phyloP scores from a whole-genome alignment of 2,113 vertebrate species.

The Prochilodus magdalenae region DNA sequence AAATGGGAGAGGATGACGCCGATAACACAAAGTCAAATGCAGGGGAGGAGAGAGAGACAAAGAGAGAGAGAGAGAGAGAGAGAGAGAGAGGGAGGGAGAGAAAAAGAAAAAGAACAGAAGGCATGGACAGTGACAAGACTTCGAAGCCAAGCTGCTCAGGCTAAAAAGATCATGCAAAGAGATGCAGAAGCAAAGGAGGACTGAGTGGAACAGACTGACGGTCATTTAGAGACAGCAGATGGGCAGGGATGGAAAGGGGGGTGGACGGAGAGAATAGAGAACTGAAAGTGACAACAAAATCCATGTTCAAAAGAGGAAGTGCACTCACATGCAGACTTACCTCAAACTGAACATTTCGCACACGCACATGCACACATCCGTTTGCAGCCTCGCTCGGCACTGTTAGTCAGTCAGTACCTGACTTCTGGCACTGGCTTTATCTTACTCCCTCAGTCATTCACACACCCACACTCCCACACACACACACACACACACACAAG shows the following conservation, averaged over 20 bases:
- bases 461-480: constrained; percentile 43
- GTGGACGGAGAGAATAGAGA: constrained; percentile 53
- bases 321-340: constrained; percentile 61
- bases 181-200: constrained; percentile 49
- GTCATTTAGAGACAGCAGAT: constrained; percentile 54
- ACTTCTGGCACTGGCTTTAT: constrained; percentile 63
- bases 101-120: constrained; percentile 12
- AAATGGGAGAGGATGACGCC: constrained; percentile 56
- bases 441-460: constrained; percentile 52
- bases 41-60: constrained; percentile 46
- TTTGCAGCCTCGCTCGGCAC: constrained; percentile 41
- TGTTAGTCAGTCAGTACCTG: constrained; percentile 65
- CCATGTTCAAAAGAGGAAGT: constrained; percentile 63
- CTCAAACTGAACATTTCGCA: constrained; percentile 54
- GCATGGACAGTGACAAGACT: constrained; percentile 6
- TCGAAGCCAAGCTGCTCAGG: background rate
- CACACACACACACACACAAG: constrained; percentile 25
- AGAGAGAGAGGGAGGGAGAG: constrained; percentile 36
- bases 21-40: constrained; percentile 50
- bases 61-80: constrained; percentile 39
- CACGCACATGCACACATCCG: constrained; percentile 43
- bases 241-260: constrained; percentile 64
- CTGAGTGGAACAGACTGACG: constrained; percentile 53
- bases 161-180: constrained; percentile 9
- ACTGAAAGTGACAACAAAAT: constrained; percentile 59